Base-by-base conservation (phyloP, 2,113 vertebrate species). In the Mohoua ochrocephala region DNA sequence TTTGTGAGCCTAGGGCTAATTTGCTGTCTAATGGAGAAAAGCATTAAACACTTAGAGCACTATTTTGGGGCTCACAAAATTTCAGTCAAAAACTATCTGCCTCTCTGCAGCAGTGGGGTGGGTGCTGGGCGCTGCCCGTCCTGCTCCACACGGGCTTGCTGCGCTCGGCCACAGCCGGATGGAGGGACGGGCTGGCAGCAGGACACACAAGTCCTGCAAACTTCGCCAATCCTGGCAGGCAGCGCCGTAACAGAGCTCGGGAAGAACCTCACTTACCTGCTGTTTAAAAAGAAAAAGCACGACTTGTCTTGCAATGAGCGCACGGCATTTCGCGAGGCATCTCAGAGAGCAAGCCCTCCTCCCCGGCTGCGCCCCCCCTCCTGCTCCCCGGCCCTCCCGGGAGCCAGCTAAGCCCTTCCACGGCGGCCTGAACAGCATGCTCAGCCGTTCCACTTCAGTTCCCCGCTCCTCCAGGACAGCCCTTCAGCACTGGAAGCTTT, bases 21-120 rank as follows among this genome's bases (percentile, higher is more conserved):
- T 97, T 97, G 95, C 93, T 97, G 93, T 86, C 95, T 97, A 97
- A 97, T 97, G 95, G 54, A 95, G 94, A 97, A 96, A 90, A 91
- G 92, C 94, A 95, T 96, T 97, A 96, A 91, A 93, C 90, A 97
- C 92, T 87, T 24, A 17, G 18, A 96, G 69, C 57, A 37, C 88
- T 96, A 97, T 96, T 97, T 94, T 87, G 96, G 94, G 97, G 96
- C 96, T 96, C 92, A 93, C 91, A 91, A 92, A 90, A 96, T 90
- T 95, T 97, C 95, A 93, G 84, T 97, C 97, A 96, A 94, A 84
- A 93, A 49, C 92, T 77, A 91, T 57, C 52, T 41, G 59, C n/a
- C 52, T 61, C 63, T 47, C 79, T 7, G 30, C 54, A 84, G 93
- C 21, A 15, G 60, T 6, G 52, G 76, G 82, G 47, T 13, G 22